Conservation (phyloP, 2,888 invertebrate species). For the Erpobdella octoculata region DNA sequence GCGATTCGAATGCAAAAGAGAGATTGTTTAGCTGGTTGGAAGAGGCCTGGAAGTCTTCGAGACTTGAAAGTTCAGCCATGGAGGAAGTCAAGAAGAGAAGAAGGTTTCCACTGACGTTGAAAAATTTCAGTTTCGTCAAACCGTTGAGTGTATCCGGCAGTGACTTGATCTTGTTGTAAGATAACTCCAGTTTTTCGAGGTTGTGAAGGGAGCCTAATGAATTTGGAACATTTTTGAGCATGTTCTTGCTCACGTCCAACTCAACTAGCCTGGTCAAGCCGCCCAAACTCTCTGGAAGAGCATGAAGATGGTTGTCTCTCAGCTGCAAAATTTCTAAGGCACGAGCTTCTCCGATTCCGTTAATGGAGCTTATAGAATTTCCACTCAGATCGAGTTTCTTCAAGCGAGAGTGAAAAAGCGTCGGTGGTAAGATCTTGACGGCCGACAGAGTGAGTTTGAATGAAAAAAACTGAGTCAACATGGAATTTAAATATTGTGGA, state of each 20-base stretch:
- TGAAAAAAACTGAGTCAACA: not conserved
- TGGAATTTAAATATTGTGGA: not conserved
- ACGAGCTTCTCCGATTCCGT: not conserved
- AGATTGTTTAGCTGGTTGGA: not conserved
- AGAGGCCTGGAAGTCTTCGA: slow-evolving; percentile 4
- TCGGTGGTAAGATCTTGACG: not conserved
- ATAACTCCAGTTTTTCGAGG: slow-evolving; percentile 2
- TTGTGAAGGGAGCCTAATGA: not conserved
- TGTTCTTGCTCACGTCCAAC: slow-evolving; percentile 12
- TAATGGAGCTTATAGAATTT: not conserved
- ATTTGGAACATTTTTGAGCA: not conserved
- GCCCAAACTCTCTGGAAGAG: not conserved
- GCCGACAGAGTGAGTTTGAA: not conserved
- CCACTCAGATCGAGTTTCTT: not conserved
- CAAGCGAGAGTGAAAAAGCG: not conserved
- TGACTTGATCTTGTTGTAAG: not conserved
- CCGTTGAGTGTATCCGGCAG: not conserved
- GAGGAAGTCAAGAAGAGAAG: not conserved
- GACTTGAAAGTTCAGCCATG: not conserved
- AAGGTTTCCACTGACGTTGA: not conserved
- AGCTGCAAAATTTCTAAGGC: not conserved
- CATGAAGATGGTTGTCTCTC: not conserved
- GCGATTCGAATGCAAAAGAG: slow-evolving; percentile 1
- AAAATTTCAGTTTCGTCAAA: not conserved
- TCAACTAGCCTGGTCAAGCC: not conserved